phyloP scores from a whole-genome alignment of 2,797 vertebrate genomes.

The Malacoctenus gilli region DNA sequence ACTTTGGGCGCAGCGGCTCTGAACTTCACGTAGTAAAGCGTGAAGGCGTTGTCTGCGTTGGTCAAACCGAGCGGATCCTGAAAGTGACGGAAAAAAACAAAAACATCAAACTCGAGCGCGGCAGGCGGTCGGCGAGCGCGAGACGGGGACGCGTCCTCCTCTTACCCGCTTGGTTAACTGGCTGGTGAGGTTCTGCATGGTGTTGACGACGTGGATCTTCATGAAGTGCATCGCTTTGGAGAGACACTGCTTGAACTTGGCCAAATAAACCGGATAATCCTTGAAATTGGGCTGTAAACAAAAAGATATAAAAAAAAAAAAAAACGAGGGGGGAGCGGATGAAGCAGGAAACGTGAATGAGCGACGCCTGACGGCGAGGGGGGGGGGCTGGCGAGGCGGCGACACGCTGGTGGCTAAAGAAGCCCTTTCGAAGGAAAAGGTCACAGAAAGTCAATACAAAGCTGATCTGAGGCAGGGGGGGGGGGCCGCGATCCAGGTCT shows the following conservation, averaged over 20 bases:
- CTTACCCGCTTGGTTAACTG: slow-evolving; percentile 95
- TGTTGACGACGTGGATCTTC: slow-evolving; percentile 93
- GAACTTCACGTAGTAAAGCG: slow-evolving; percentile 96
- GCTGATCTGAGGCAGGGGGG: too few species aligned
- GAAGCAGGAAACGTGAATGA: too few species aligned
- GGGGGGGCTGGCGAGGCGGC: too few species aligned
- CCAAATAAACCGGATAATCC: slow-evolving; percentile 93
- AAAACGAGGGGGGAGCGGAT: too few species aligned
- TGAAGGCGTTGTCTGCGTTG: slow-evolving; percentile 95
- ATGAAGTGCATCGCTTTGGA: slow-evolving; percentile 97
- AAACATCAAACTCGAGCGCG: background rate
- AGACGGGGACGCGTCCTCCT: background rate
- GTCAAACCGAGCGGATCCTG: slow-evolving; percentile 91
- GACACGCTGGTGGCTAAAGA: background rate
- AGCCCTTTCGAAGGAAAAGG: background rate
- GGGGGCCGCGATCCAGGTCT: too few species aligned
- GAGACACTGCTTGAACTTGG: slow-evolving; percentile 96
- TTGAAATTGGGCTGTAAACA: slow-evolving; percentile 91
- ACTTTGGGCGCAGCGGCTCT: slow-evolving; percentile 97
- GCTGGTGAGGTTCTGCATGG: slow-evolving; percentile 92
- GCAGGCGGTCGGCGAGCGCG: background rate
- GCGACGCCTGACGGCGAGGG: too few species aligned
- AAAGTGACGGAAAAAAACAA: background rate
- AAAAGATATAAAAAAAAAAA: background rate
- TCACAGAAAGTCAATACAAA: too few species aligned